Base-by-base conservation (phyloP, 2,888 invertebrate species). In the Aphidius colemani region DNA sequence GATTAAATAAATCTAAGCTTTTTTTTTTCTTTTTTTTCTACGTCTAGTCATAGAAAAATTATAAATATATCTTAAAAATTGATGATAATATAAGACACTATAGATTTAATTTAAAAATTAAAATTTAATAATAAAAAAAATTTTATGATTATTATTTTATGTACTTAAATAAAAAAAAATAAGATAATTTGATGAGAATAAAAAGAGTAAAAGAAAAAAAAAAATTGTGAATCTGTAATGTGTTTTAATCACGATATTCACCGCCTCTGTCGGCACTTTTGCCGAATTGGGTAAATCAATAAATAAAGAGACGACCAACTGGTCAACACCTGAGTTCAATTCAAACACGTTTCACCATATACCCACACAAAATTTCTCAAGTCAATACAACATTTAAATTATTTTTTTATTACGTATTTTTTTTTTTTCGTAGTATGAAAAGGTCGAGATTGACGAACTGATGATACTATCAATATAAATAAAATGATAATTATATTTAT, bases 211-310 rank as follows among this genome's bases (percentile, higher is more conserved):
- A 50, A 50, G 11, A 50, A 13, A 11, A 53, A 53, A 41, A 53
- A 53, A 41, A 53, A 53, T 43, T 41, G 43, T 43, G 13, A 13
- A 11, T 43, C 72, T 72, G 77, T 78, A 80, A 81, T 77, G 78
- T 78, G 78, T 78, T 78, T 79, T 78, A 78, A 80, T 81, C 81
- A 80, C 79, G 79, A 77, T 75, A 77, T 72, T 57, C 46, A 44
- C 57, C 63, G 44, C 39, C 41, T 41, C 46, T 63, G 62, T 60
- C 65, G 74, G 69, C 73, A 72, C 74, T 75, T 75, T 75, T 74
- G 76, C 75, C 74, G 74, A 79, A 79, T 80, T 77, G 77, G 78
- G 78, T 77, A 78, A 79, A 81, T 81, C 77, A 78, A 80, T 81
- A 78, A 79, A 80, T 80, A 79, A 79, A 75, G 76, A 77, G 78